phyloP scores from a whole-genome alignment of 2,797 vertebrate species.

The Myiotriccus ornatus region DNA sequence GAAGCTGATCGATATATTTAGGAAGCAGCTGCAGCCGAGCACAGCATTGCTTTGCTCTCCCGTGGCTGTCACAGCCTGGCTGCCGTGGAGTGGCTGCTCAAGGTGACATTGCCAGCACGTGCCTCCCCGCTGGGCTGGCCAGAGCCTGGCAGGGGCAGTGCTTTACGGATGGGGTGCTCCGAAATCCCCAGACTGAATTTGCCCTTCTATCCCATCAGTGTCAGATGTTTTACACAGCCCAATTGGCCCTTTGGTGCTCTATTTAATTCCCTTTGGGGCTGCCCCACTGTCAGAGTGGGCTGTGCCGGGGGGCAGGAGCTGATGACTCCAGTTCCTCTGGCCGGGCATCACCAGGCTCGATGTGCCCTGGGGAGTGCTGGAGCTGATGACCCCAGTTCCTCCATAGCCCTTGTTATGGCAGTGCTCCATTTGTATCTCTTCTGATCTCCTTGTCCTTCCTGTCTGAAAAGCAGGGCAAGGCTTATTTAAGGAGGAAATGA shows the following conservation, averaged over 20 bases:
- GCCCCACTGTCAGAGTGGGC: not conserved
- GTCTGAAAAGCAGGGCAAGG: not conserved
- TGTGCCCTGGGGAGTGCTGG: too few species aligned
- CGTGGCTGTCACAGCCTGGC: not conserved
- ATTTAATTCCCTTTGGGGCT: not conserved
- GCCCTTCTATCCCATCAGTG: fast-evolving
- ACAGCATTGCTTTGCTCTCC: not conserved
- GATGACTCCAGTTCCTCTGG: not conserved
- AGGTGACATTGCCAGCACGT: not conserved
- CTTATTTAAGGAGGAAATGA: not conserved
- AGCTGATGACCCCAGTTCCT: not conserved
- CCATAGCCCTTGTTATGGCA: not conserved
- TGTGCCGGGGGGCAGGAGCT: not conserved
- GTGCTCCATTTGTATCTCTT: not conserved
- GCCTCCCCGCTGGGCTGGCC: not conserved
- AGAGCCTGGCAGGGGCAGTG: not conserved
- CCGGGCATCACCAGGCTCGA: not conserved
- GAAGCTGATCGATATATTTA: constrained; percentile 48
- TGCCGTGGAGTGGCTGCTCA: not conserved
- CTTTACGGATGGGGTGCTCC: not conserved
- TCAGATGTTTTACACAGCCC: fast-evolving
- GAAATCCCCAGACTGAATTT: fast-evolving
- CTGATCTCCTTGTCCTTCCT: not conserved
- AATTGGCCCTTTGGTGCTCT: fast-evolving
- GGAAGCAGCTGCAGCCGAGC: constrained; percentile 41